Conservation (phyloP, 2,888 invertebrate genomes). For the Chalcosyrphus nemorum region DNA sequence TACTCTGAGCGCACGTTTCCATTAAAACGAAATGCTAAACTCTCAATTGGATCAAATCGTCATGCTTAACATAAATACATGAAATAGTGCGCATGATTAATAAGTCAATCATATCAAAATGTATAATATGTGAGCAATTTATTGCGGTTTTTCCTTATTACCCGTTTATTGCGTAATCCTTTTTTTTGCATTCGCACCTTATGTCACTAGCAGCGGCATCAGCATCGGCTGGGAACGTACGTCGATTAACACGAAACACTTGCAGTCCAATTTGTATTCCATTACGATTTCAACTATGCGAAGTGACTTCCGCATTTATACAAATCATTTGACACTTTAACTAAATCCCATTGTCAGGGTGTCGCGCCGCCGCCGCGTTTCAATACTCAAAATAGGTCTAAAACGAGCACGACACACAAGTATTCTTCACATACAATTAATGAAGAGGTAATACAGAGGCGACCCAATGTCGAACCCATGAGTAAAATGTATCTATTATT, state of each 20-base stretch:
- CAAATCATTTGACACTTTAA: constrained; percentile 60
- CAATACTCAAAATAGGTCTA: not conserved
- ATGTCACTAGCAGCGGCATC: constrained; percentile 43
- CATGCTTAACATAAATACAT: not conserved
- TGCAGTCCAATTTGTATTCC: constrained; percentile 53
- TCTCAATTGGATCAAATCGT: not conserved
- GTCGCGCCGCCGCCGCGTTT: not conserved
- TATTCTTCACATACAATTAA: not conserved
- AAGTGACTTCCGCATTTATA: constrained; percentile 62
- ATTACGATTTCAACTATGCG: constrained; percentile 18
- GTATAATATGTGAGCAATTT: constrained; percentile 10
- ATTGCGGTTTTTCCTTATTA: constrained; percentile 59
- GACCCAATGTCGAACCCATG: constrained; percentile 2
- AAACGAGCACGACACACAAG: not conserved
- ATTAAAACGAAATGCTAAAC: not conserved
- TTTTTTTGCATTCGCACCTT: constrained; percentile 47
- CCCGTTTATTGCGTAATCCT: constrained; percentile 43
- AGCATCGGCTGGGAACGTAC: constrained; percentile 1
- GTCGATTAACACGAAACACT: not conserved
- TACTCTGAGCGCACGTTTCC: too few species aligned
- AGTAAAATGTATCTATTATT: not conserved
- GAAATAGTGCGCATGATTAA: constrained; percentile 19
- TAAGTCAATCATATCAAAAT: constrained; percentile 28
- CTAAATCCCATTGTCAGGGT: constrained; percentile 29
- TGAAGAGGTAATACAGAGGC: not conserved